A percentile compares a stretch with the other conserved stretches of the same genome.
Evolutionary conservation across 2,113 vertebrate species (phyloP).

Genomic region (Synodontis membranacea): DNA sequence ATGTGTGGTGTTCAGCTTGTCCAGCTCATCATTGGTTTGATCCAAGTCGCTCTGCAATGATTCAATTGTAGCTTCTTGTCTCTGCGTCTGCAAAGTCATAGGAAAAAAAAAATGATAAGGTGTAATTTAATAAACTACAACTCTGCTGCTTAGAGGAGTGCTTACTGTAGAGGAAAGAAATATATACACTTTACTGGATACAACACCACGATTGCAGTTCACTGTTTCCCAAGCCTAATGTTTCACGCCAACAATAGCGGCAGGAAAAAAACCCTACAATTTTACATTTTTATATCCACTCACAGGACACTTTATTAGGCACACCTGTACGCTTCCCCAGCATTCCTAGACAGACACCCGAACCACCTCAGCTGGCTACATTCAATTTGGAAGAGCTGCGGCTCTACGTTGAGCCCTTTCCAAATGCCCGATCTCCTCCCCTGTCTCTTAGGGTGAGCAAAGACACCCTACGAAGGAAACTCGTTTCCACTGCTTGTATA

Average conservation of each 20-base stretch:
- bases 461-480: too few species aligned
- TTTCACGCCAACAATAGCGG: neutral
- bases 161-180: neutral
- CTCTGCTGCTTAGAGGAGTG: neutral
- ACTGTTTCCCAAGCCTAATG: neutral
- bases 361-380: too few species aligned
- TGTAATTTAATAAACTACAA: neutral
- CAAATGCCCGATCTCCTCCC: too few species aligned
- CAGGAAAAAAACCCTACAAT: neutral
- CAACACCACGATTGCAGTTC: too few species aligned
- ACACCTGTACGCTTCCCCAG: neutral
- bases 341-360: too few species aligned
- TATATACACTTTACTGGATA: neutral
- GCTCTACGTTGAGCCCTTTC: too few species aligned
- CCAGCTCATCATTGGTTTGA: conserved; percentile 87
- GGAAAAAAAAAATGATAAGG: neutral
- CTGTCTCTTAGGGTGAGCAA: too few species aligned
- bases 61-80: conserved; percentile 77
- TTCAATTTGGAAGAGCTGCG: too few species aligned
- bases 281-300: neutral
- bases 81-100: conserved; percentile 68
- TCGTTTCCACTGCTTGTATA: too few species aligned
- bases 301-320: neutral
- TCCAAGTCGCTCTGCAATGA: conserved; percentile 80
- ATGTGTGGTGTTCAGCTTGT: conserved; percentile 81